Evolutionary conservation across 2,888 invertebrate species (phyloP), one percentile per base, ranked within the genome.

Genomic region (Mythimna pallens): DNA sequence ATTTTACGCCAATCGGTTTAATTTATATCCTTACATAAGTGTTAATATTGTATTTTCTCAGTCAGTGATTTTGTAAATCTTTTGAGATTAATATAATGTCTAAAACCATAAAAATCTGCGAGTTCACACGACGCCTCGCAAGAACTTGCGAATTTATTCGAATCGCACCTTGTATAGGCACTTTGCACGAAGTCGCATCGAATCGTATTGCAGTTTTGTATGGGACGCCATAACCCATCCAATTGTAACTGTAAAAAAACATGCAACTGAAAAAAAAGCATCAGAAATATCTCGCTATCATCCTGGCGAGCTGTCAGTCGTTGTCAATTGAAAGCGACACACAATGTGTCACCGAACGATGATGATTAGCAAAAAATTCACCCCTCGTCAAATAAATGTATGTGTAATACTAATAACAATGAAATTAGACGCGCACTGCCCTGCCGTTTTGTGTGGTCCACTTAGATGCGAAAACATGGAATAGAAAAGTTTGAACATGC

Each of bases 401-500:
- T 73, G 65, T 80, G 80, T 78, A 86, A 81, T 74, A 73, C 73
- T 73, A 74, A 74, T 87, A 83, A 83, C 78, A 87, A 84, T 86
- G 82, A 81, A 87, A 87, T 87, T 86, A 84, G 77, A 77, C 80
- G 70, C 66, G 76, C 83, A 80, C 70, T 94, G 93, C 95, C 94
- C 92, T 91, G 89, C 86, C 90, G 88, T 86, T 94, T 91, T 91
- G 87, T 77, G 80, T 78, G 88, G 87, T 50, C 57, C 84, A 65
- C 79, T 34, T 64, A 25, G 78, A 87, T 62, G 5, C 20, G n/a
- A 34, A 50, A 10, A 65, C n/a, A 50, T 14, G 81, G 87, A 82
- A 81, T 73, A 8, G 74, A 40, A 58, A n/a, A n/a, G 20, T 50
- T 17, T 47, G 7, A 17, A 7, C 47, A 47, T 20, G 47, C 5